Evolutionary conservation across 2,113 vertebrate species (phyloP).

Genomic region (Apodemus speciosus): DNA sequence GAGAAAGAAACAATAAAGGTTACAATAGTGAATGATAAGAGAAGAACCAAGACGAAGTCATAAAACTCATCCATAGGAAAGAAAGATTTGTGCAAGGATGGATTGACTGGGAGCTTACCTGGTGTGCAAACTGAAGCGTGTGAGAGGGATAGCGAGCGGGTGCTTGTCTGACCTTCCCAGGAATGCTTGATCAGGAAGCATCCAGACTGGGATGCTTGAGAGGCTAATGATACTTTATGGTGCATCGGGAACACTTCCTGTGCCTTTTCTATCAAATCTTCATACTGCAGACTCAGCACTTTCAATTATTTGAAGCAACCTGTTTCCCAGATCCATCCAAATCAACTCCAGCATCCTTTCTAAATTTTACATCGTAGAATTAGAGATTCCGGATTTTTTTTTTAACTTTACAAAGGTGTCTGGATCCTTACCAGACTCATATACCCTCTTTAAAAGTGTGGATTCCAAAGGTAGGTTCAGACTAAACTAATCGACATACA

Average conservation of each 20-base stretch:
- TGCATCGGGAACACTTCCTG: not conserved
- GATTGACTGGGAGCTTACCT: not conserved
- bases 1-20: constrained; percentile 19
- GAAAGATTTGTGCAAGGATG: not conserved
- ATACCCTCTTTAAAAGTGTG: not conserved
- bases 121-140: not conserved
- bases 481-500: not conserved
- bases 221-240: not conserved
- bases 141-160: not conserved
- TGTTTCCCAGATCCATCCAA: not conserved
- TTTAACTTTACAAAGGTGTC: not conserved
- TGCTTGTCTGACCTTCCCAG: not conserved
- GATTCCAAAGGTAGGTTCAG: not conserved
- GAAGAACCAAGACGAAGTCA: not conserved
- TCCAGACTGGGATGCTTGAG: not conserved
- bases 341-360: not conserved
- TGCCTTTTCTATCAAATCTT: not conserved
- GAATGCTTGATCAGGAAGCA: not conserved
- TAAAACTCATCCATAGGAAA: not conserved
- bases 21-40: not conserved
- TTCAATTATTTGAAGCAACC: not conserved
- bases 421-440: not conserved
- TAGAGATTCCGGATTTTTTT: not conserved
- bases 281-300: not conserved
- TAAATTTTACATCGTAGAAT: not conserved